Percentiles rank a stretch among this genome's conserved stretches.
These are phyloP conservation scores for Leptopilina boulardi DNA, from an alignment of 1,140 invertebrate species.

Conservation along the genomic window DNA sequence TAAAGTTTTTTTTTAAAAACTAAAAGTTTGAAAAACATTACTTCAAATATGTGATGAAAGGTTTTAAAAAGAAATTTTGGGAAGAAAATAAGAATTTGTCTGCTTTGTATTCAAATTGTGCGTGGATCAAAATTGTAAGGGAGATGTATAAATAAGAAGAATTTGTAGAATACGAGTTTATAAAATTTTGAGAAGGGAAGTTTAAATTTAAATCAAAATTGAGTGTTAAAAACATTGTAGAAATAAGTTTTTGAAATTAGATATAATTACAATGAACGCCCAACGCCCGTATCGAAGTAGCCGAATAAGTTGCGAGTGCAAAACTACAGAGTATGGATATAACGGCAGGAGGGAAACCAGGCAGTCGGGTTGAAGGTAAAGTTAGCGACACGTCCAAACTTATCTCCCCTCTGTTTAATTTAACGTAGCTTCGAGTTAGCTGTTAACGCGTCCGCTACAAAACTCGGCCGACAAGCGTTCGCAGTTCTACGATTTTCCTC, in stretches of 20 bases:
- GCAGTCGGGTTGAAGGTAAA: conserved; percentile 58
- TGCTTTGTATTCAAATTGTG: conserved; percentile 12
- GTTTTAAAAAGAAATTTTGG: no score
- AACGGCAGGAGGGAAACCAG: conserved; percentile 48
- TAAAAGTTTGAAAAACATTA: no score
- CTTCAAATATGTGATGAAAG: no score
- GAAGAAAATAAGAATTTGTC: neutral
- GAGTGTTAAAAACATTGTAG: neutral
- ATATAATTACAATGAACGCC: conserved; percentile 53
- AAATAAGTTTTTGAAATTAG: conserved; percentile 14
- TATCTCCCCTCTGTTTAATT: conserved; percentile 72
- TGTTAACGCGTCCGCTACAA: conserved; percentile 64
- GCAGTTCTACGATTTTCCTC: conserved; percentile 51
- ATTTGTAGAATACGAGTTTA: no score
- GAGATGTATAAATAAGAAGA: no score
- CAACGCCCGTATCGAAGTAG: conserved; percentile 55
- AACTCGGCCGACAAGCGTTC: conserved; percentile 62
- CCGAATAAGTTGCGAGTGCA: conserved; percentile 57
- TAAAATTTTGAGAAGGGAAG: neutral
- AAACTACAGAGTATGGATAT: conserved; percentile 53
- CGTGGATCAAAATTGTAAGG: neutral
- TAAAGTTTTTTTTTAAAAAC: neutral
- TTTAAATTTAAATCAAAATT: no score
- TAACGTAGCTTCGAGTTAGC: conserved; percentile 71
- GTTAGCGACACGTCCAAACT: conserved; percentile 71